Conservation (phyloP, 92 coral and sea anemone genomes). For the Parazoanthus darwini region DNA sequence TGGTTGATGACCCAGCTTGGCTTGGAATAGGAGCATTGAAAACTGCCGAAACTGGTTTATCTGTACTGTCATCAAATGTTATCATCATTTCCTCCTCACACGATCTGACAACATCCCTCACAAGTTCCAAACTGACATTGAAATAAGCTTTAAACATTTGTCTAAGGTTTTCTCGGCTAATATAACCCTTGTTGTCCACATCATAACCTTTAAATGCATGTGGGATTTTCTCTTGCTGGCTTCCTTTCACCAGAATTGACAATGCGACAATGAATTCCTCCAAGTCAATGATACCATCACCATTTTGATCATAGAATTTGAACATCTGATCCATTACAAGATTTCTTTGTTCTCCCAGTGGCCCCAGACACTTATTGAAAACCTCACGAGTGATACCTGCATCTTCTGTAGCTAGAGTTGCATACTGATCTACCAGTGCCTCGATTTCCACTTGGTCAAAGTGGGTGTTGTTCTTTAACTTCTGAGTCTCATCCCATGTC, state of each 20-base stretch:
- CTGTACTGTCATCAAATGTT: constrained; percentile 95
- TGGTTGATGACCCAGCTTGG: constrained; percentile 64
- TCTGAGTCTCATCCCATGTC: constrained; percentile 82
- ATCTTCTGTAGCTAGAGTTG: constrained; percentile 87
- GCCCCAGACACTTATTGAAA: constrained; percentile 94
- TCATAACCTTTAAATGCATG: constrained; percentile 96
- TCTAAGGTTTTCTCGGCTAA: constrained; percentile 78
- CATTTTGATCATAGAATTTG: constrained; percentile 85
- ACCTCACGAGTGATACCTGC: constrained; percentile 92
- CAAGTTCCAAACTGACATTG: constrained; percentile 91
- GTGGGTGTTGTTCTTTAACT: constrained; percentile 71
- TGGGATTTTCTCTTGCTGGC: constrained; percentile 90
- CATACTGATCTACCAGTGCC: constrained; percentile 89
- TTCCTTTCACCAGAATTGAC: constrained; percentile 92
- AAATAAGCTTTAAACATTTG: constrained; percentile 98
- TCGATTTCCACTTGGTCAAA: constrained; percentile 94
- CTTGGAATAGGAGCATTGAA: constrained; percentile 97
- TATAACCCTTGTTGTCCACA: constrained; percentile 79
- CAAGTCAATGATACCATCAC: constrained; percentile 81
- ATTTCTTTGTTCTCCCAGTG: constrained; percentile 87
- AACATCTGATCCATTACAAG: constrained; percentile 99
- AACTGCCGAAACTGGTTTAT: constrained; percentile 94
- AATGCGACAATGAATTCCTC: constrained; percentile 88
- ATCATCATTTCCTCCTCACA: constrained; percentile 99
- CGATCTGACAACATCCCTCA: constrained; percentile 90